These are phyloP conservation scores for Microchrysa polita DNA, from an alignment of 2,888 invertebrate genomes.

Conservation along the genomic window DNA sequence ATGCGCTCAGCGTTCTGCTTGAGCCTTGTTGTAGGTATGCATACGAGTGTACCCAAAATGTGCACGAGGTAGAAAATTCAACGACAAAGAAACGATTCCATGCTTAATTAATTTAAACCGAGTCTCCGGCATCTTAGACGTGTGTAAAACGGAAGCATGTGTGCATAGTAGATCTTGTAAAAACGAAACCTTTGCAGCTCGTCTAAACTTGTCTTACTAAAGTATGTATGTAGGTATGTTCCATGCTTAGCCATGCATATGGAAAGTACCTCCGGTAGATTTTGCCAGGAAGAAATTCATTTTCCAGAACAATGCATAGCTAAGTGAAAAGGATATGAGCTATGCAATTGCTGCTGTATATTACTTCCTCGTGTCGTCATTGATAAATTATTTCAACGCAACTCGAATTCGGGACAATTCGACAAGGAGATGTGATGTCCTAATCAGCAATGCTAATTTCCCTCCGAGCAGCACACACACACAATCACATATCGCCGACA, in stretches of 20 bases:
- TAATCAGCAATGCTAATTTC: conserved; percentile 5
- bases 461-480: too few relatives aligned
- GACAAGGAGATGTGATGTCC: not conserved
- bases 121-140: not conserved
- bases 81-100: conserved; percentile 24
- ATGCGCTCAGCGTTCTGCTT: not conserved
- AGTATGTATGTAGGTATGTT: too few relatives aligned
- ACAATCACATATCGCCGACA: too few relatives aligned
- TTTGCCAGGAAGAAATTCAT: not conserved
- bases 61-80: not conserved
- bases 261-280: not conserved
- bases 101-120: conserved; percentile 35
- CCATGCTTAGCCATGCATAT: not conserved
- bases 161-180: not conserved
- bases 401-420: not conserved
- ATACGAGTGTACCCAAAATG: not conserved
- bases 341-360: not conserved
- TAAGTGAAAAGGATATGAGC: not conserved
- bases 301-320: not conserved
- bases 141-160: not conserved
- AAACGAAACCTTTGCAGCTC: too few relatives aligned
- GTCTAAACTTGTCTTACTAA: too few relatives aligned
- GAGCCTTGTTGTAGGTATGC: not conserved
- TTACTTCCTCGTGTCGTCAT: not conserved
- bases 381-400: conserved; percentile 1